Base-by-base conservation (phyloP, 2,113 vertebrate genomes). In the Melanerpes formicivorus region DNA sequence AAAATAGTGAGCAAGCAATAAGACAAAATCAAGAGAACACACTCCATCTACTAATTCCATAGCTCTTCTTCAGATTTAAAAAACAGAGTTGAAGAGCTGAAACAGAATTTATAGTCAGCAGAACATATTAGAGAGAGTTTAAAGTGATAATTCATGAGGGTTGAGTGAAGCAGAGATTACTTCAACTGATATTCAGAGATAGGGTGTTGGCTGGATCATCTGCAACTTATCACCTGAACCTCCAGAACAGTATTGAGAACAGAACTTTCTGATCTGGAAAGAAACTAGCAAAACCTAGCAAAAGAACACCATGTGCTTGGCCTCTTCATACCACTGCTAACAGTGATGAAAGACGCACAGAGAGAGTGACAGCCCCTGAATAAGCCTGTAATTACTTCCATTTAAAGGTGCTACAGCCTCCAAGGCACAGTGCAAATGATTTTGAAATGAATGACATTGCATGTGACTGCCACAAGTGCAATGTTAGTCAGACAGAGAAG, bases 331-430 rank as follows among this genome's bases (percentile, higher is more conserved):
- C 7, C 30, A 37, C 12, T 62, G 21, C 14, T 67, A 72, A 83
- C 1, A 6, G 62, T n/a, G 26, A 80, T 34, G 22, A 87, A 89
- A 84, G 56, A 90, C 10, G 25, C 14, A 87, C 56, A 84, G 29
- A 63, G 56, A 88, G 32, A 42, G 14, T 80, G 78, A 92, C 79
- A 85, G 58, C 13, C 40, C 52, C 79, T 74, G 54, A 85, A 44
- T 64, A 90, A 87, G 37, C 30, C 79, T 75, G 73, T 65, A 92
- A 89, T 93, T 95, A 85, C 65, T 92, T 92, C 54, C 32, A 59
- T 83, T 78, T 91, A 92, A 94, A 94, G 75, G 83, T 71, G 17
- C 48, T 93, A 82, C 32, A 70, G 48, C 34, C 92, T 92, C 48
- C 64, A 91, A 94, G n/a, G 42, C 62, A 91, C 26, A 87, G 70